Evolutionary conservation across 2,113 vertebrate species (phyloP).

Genomic region (Sminthopsis crassicaudata): DNA sequence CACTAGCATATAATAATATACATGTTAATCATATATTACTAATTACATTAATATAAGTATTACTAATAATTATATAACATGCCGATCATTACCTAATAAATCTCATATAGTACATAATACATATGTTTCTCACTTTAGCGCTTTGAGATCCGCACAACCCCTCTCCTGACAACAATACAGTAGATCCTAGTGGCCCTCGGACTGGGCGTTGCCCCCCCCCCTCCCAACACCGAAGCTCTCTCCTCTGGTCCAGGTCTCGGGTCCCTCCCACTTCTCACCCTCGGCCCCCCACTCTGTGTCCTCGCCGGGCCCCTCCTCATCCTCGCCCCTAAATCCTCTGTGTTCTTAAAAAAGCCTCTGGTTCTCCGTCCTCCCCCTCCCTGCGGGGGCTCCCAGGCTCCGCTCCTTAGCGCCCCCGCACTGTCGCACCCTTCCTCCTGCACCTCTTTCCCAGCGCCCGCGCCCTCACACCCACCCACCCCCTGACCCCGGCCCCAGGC

Average conservation of each 20-base stretch:
- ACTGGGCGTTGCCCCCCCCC: too few relatives aligned
- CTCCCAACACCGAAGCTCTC: too few relatives aligned
- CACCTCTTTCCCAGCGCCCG: neutral
- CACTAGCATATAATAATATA: too few relatives aligned
- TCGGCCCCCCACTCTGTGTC: neutral
- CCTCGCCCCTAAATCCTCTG: neutral
- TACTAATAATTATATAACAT: too few relatives aligned
- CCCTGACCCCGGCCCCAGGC: neutral
- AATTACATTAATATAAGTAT: too few relatives aligned
- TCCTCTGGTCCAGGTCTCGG: neutral
- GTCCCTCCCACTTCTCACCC: neutral
- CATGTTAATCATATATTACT: too few relatives aligned
- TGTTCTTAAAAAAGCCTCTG: neutral
- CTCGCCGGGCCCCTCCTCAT: too few relatives aligned
- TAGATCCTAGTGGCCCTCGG: neutral
- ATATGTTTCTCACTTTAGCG: accelerated
- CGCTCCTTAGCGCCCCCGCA: neutral
- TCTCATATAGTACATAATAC: too few relatives aligned
- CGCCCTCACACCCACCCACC: neutral
- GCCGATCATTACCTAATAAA: too few relatives aligned
- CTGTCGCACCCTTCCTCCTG: too few relatives aligned
- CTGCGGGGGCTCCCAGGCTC: neutral
- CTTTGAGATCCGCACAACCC: neutral
- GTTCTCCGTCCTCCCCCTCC: neutral
- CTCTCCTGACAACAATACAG: neutral